These are phyloP conservation scores for Phallusia fumigata DNA, from an alignment of 23 tunicate species.

Conservation along the genomic window DNA sequence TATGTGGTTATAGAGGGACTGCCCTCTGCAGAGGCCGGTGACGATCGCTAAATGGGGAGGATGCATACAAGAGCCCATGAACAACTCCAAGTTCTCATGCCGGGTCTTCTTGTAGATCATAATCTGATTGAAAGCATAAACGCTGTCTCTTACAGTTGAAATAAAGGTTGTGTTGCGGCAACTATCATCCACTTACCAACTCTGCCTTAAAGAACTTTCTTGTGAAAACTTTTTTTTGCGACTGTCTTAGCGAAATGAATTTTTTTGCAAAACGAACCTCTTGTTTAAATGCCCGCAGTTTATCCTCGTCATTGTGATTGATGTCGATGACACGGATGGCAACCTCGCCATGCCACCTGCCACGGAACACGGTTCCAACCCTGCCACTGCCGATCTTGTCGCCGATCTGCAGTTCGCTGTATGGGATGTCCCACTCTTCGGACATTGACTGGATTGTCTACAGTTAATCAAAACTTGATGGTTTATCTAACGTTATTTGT, in stretches of 20 bases:
- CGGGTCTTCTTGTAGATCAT: slow-evolving; percentile 93
- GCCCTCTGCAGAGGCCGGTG: slow-evolving; percentile 79
- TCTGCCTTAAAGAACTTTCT: no score
- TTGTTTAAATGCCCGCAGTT: slow-evolving; percentile 82
- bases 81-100: slow-evolving; percentile 93
- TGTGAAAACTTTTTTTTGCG: no score
- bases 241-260: no score
- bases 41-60: slow-evolving; percentile 88
- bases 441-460: slow-evolving; percentile 34
- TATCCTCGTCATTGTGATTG: slow-evolving; percentile 63
- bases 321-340: slow-evolving; percentile 83
- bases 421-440: slow-evolving; percentile 94
- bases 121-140: no score
- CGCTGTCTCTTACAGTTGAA: no score
- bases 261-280: slow-evolving; percentile 30
- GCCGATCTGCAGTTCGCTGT: slow-evolving; percentile 43
- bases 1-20: slow-evolving; percentile 67
- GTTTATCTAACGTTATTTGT: no score
- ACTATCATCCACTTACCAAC: no score
- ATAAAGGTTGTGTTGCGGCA: no score
- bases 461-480: neutral
- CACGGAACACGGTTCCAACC: slow-evolving; percentile 73
- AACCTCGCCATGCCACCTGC: slow-evolving; percentile 92
- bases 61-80: slow-evolving; percentile 92
- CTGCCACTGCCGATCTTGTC: slow-evolving; percentile 73